Base-by-base conservation (phyloP, 1,140 invertebrate genomes). In the Leptinotarsa texana region DNA sequence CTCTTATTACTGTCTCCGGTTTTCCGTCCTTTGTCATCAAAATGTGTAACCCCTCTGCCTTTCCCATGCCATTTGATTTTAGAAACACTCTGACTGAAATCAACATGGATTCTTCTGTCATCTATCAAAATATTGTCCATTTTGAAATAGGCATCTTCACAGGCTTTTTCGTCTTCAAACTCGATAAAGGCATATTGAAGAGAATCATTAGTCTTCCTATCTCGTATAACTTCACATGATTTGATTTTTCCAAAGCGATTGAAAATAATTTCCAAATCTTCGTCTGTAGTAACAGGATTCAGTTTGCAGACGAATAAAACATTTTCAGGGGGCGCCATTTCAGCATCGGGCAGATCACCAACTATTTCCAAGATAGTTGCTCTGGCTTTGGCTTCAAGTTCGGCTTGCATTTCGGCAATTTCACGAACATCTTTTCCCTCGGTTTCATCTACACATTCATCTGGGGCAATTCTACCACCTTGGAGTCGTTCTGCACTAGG, bases 101-200 rank as follows among this genome's bases (percentile, higher is more conserved):
- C 98, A 3, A 99, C 98, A 86, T 99, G 98, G 80, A 99, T 99
- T 80, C 98, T 88, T 65, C 98, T 87, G 84, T 99, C 98, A 87
- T 99, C 98, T 81, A 99, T 99, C 27, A 3, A 27, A 27, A 27
- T 27, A 88, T 99, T 99, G 83, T 99, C 98, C 98, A 99, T 99
- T 89, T 99, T 99, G 81, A 99, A 98, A 87, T 97, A 99, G 4
- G 98, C 98, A 79, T 96, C 93, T 88, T 99, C 98, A 88, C 98
- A 99, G 11, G 97, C 92, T 84, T 98, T 92, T 80, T 93, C 91
- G 77, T 98, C 93, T 75, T 94, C 95, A 89, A 99, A 99, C 86
- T 99, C 98, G 79, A 99, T 96, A 84, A 99, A 99, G 3, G 97
- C 98, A 87, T 99, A 99, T 83, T 99, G 98, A 68, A 99, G 87